Conservation (phyloP, 2,113 vertebrate genomes). For the Uropsilus gracilis region DNA sequence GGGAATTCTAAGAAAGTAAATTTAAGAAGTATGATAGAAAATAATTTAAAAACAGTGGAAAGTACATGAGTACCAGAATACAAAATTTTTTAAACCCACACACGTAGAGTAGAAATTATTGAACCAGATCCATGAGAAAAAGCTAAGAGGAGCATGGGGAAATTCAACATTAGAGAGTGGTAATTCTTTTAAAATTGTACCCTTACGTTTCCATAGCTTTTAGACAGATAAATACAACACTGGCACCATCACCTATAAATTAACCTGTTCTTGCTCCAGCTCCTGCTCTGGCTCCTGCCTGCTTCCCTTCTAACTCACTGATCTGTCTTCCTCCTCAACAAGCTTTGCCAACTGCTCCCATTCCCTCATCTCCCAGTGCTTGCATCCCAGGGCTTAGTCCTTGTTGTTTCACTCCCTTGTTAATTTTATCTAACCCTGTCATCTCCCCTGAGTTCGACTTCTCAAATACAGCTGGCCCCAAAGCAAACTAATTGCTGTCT, state of each 20-base stretch:
- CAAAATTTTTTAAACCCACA: too few species aligned
- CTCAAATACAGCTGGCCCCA: not conserved
- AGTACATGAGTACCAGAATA: not conserved
- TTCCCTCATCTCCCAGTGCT: not conserved
- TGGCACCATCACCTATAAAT: not conserved
- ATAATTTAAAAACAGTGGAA: not conserved
- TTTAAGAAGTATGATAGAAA: not conserved
- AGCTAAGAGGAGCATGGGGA: not conserved
- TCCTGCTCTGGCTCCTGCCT: too few species aligned
- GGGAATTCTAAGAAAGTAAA: not conserved
- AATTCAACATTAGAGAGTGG: not conserved
- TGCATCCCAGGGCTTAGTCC: not conserved
- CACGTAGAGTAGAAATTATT: not conserved
- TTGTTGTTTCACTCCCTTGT: not conserved
- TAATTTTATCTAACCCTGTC: not conserved
- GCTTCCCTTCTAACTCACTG: not conserved
- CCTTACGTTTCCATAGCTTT: not conserved
- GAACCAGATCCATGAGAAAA: not conserved
- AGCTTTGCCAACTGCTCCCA: not conserved
- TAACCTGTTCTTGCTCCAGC: too few species aligned
- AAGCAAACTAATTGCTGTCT: not conserved
- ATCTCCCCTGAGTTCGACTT: not conserved
- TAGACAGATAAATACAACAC: not conserved
- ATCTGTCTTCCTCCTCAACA: not conserved
- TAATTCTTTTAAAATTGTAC: not conserved